Base-by-base conservation (phyloP, 1,140 invertebrate species). In the Cyclina sinensis region DNA sequence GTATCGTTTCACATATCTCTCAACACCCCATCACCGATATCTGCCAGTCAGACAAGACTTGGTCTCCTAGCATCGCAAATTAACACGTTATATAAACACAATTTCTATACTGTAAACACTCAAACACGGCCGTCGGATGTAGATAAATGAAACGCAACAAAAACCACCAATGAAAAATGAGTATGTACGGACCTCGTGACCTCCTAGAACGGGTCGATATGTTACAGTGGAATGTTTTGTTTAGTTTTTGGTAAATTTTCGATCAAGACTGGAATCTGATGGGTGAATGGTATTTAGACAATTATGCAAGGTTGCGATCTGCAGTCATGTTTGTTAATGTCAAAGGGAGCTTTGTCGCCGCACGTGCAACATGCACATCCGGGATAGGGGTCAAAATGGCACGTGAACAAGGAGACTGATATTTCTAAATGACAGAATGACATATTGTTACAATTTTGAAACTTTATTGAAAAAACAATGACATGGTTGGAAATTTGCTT, bases 51-150 rank as follows among this genome's bases (percentile, higher is more conserved):
- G 89, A 74, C 39, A n/a, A 70, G 48, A 35, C 30, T 62, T 74
- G 46, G 86, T 84, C 89, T 86, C 81, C 76, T 89, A 85, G 81
- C 88, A 87, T 91, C 90, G 81, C 91, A 92, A 92, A 92, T 92
- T 92, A 92, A 91, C 91, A 91, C 90, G 78, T 89, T 84, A 86
- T 92, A 89, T 92, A 92, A 92, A 92, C 91, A 92, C 84, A 76
- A 90, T 74, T 82, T 79, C 76, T 76, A 57, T 51, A 91, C 68
- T 90, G 78, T 92, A 92, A 92, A 92, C 91, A 92, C 86, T 91
- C 68, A 70, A 90, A 88, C 89, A 76, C 59, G 81, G 70, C 81
- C 79, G 85, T 80, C 62, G 79, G 78, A 80, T 82, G 68, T 80
- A 85, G 89, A 90, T 86, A 90, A 90, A 86, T 86, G 83, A 76